Percentiles rank a stretch among this genome's conserved stretches.
phyloP scores from a whole-genome alignment of 2,888 invertebrate genomes.

The Andrena minutula region DNA sequence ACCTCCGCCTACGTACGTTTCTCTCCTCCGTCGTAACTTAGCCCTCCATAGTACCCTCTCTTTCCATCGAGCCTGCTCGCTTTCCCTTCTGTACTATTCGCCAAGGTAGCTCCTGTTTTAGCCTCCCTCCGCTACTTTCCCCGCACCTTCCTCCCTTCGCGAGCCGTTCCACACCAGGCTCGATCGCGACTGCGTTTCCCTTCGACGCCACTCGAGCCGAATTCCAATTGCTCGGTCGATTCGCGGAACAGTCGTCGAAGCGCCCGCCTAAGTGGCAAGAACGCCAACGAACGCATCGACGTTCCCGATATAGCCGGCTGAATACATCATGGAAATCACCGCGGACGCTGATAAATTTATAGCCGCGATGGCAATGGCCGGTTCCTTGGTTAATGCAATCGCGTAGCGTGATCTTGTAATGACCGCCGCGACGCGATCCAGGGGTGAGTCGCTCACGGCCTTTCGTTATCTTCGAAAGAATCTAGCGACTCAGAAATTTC shows the following conservation, averaged over 20 bases:
- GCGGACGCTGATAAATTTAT: slow-evolving; percentile 44
- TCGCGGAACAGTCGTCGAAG: slow-evolving; percentile 40
- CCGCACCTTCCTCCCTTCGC: neutral
- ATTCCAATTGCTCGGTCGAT: slow-evolving; percentile 50
- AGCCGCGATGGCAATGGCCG: slow-evolving; percentile 11
- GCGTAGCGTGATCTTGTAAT: slow-evolving; percentile 25
- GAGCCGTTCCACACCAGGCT: slow-evolving; percentile 20
- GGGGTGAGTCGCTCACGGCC: neutral
- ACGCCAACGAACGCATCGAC: slow-evolving; percentile 40
- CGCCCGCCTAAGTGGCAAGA: slow-evolving; percentile 25
- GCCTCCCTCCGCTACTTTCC: neutral
- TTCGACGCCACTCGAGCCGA: slow-evolving; percentile 18
- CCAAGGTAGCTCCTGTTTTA: slow-evolving; percentile 19
- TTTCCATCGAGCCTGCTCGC: neutral
- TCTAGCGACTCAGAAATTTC: too few species aligned
- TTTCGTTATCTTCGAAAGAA: neutral
- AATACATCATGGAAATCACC: slow-evolving; percentile 51
- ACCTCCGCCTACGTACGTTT: slow-evolving; percentile 35
- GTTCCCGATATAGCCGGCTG: slow-evolving; percentile 46
- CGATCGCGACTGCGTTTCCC: slow-evolving; percentile 18
- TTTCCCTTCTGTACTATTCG: slow-evolving; percentile 33
- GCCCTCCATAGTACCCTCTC: neutral
- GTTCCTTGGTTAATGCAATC: slow-evolving; percentile 30
- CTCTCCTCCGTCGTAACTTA: neutral
- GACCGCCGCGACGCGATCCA: slow-evolving; percentile 17